Percentiles rank a stretch among this genome's conserved stretches.
These are phyloP conservation scores for Chalcis sispes DNA, from an alignment of 2,888 invertebrate genomes.

Conservation along the genomic window DNA sequence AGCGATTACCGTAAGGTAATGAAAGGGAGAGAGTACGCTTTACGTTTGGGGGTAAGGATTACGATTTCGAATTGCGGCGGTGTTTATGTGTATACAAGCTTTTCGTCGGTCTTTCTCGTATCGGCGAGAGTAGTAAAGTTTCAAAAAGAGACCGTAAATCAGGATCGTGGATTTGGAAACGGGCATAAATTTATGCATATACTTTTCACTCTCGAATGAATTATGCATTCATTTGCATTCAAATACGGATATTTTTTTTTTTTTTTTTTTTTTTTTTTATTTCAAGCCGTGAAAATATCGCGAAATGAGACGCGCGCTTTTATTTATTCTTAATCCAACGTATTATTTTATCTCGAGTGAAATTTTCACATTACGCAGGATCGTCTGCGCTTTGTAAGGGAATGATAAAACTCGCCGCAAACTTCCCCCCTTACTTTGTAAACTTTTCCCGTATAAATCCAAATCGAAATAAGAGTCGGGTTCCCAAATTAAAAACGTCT, in stretches of 20 bases:
- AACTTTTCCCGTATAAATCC: constrained; percentile 21
- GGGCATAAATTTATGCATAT: constrained; percentile 20
- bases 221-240: too few relatives aligned
- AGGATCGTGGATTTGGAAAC: neutral
- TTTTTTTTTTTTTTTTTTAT: neutral
- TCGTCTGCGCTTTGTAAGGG: neutral
- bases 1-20: neutral
- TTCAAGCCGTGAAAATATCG: too few relatives aligned
- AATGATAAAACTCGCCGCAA: neutral
- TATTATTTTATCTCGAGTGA: neutral
- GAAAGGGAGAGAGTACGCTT: constrained; percentile 16
- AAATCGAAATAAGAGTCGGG: neutral
- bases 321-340: too few relatives aligned
- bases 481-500: neutral
- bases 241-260: too few relatives aligned
- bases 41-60: constrained; percentile 3
- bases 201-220: neutral
- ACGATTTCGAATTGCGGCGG: neutral
- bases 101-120: too few relatives aligned
- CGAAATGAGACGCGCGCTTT: too few relatives aligned
- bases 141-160: constrained; percentile 26
- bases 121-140: too few relatives aligned
- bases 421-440: neutral
- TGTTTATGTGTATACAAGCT: too few relatives aligned
- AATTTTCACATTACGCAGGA: neutral